Evolutionary conservation across 2,888 invertebrate species (phyloP), one percentile per base, ranked within the genome.

Genomic region (Oligia latruncula): DNA sequence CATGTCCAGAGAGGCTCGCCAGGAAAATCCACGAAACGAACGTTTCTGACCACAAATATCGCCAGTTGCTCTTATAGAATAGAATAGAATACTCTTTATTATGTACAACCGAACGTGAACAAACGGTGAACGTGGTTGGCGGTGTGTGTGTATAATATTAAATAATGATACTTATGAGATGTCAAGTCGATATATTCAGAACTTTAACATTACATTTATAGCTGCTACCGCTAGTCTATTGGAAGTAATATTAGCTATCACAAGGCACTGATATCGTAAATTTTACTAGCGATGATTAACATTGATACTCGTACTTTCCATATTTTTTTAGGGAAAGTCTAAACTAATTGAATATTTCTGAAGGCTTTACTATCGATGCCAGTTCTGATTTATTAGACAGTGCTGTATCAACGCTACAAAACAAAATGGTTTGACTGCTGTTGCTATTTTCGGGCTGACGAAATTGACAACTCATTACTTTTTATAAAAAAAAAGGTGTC

Each of bases 191-290:
- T 76, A 76, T 71, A 86, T 29, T 78, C 66, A 71, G 49, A 84
- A 84, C 46, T 71, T 81, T 71, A 67, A 70, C 64, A 55, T 79
- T 74, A 81, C 52, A 77, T 67, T 71, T 68, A 79, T 62, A 84
- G 82, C 85, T 80, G 83, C 86, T 85, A 86, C 72, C 66, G 76
- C 78, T 82, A 88, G 71, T 80, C 82, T 84, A 87, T 78, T 80
- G 77, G 68, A 86, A 89, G 78, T 87, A 82, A 89, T 73, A 85
- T 74, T 87, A 89, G 83, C 86, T 90, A 90, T 88, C 86, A 91
- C 91, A 93, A 93, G 93, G 93, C 93, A 93, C 93, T 92, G 89
- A 87, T 82, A 87, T 90, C 85, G 89, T 92, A 88, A 88, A 80
- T 52, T 77, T 86, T 78, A 86, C 77, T 85, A 43, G 81, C 86